Percentiles rank a stretch among this genome's conserved stretches.
phyloP scores from a whole-genome alignment of 2,797 vertebrate genomes.

The Pseudochromis fuscus region DNA sequence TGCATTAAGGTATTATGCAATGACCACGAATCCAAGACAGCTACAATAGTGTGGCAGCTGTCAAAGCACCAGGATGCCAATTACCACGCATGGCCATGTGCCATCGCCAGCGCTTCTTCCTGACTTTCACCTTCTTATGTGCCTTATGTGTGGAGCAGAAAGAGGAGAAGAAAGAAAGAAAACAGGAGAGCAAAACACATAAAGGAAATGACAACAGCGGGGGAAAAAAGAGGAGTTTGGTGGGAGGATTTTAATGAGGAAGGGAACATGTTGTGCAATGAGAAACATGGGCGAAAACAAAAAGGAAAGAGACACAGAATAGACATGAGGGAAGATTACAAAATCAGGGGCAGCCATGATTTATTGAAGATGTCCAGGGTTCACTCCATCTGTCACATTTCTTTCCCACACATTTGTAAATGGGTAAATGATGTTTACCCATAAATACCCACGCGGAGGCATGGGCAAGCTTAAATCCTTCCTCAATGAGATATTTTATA shows the following conservation, averaged over 20 bases:
- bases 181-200: constrained; percentile 27
- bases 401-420: constrained; percentile 49
- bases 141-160: constrained; percentile 28
- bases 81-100: constrained; percentile 70
- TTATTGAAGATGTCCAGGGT: constrained; percentile 58
- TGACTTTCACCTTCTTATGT: constrained; percentile 64
- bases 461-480: constrained; percentile 39
- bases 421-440: constrained; percentile 53
- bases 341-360: constrained; percentile 50
- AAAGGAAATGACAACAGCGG: constrained; percentile 48
- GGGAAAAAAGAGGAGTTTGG: constrained; percentile 38
- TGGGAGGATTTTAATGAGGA: constrained; percentile 59
- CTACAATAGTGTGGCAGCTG: constrained; percentile 74
- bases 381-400: constrained; percentile 57
- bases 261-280: constrained; percentile 35
- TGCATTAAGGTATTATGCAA: constrained; percentile 73
- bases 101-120: constrained; percentile 48
- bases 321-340: constrained; percentile 20
- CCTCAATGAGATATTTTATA: constrained; percentile 57
- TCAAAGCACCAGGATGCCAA: constrained; percentile 75
- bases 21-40: constrained; percentile 70
- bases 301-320: constrained; percentile 28
- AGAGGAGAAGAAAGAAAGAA: constrained; percentile 9
- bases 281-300: constrained; percentile 44
- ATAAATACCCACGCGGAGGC: constrained; percentile 40